phyloP scores from a whole-genome alignment of 2,113 vertebrate species.

The Paratilapia polleni region DNA sequence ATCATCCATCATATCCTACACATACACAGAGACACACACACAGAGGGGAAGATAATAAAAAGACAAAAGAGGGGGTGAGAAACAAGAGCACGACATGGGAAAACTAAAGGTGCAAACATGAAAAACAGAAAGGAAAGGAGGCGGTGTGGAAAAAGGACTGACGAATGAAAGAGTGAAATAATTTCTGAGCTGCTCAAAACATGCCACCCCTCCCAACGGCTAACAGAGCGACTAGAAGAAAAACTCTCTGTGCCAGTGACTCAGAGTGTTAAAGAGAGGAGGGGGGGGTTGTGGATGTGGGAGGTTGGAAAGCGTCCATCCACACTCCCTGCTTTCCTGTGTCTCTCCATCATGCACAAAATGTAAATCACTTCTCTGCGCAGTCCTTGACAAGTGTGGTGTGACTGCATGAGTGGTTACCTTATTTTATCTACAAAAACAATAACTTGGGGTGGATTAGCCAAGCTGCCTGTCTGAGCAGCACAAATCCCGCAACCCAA shows the following conservation, averaged over 20 bases:
- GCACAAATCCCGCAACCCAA: slow-evolving; percentile 54
- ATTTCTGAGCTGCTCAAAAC: slow-evolving; percentile 42
- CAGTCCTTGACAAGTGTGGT: slow-evolving; percentile 37
- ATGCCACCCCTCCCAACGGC: slow-evolving; percentile 13
- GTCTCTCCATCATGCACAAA: slow-evolving; percentile 52
- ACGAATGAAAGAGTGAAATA: slow-evolving; percentile 33
- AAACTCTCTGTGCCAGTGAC: slow-evolving; percentile 48
- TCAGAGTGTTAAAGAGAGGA: slow-evolving; percentile 45
- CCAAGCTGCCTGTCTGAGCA: slow-evolving; percentile 26
- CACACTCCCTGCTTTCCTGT: slow-evolving; percentile 37
- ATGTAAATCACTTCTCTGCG: slow-evolving; percentile 53
- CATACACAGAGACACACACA: slow-evolving; percentile 24
- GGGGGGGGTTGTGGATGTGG: slow-evolving; percentile 6
- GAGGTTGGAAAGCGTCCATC: slow-evolving; percentile 55
- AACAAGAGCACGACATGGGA: not conserved
- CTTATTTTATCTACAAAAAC: slow-evolving; percentile 37
- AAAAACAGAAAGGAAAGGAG: not conserved
- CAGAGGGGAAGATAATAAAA: not conserved
- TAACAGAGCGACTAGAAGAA: slow-evolving; percentile 26
- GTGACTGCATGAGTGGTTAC: slow-evolving; percentile 28
- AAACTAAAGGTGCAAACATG: not conserved
- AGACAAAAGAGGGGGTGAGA: not conserved
- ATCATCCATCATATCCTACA: slow-evolving; percentile 98
- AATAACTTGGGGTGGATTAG: slow-evolving; percentile 36
- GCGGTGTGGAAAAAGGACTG: not conserved